A percentile compares a stretch with the other conserved stretches of the same genome.
These are phyloP conservation scores for Adelosebastes latens DNA, from an alignment of 2,797 vertebrate species.

Conservation along the genomic window DNA sequence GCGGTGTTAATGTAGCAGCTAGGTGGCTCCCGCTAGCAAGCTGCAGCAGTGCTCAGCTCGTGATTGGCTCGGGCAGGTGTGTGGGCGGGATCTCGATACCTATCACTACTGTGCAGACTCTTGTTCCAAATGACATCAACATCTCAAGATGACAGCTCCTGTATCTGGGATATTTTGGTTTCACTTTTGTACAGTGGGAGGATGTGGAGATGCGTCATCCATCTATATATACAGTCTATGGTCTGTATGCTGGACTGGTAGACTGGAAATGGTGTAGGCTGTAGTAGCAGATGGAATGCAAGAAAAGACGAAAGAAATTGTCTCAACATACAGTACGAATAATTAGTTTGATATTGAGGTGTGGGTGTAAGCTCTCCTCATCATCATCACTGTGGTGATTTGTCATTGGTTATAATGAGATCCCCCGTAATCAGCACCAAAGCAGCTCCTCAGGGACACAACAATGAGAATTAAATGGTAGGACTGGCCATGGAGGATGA, in stretches of 20 bases:
- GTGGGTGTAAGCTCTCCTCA: conserved; percentile 6
- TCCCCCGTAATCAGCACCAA: conserved; percentile 41
- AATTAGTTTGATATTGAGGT: conserved; percentile 19
- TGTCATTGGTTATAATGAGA: conserved; percentile 52
- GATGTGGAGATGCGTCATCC: too few species aligned
- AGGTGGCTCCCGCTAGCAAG: too few species aligned
- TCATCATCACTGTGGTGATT: conserved; percentile 22
- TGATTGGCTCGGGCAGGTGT: too few species aligned
- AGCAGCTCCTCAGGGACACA: conserved; percentile 41
- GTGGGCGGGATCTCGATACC: too few species aligned
- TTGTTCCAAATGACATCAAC: too few species aligned
- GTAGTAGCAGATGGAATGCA: not conserved
- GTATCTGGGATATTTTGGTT: too few species aligned
- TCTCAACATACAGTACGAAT: not conserved
- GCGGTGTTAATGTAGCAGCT: too few species aligned
- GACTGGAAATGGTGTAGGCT: not conserved
- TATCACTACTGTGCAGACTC: too few species aligned
- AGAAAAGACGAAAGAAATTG: not conserved
- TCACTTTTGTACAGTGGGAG: too few species aligned
- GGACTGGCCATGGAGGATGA: conserved; percentile 25
- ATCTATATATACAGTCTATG: too few species aligned
- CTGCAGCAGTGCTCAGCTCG: too few species aligned
- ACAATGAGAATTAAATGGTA: conserved; percentile 47
- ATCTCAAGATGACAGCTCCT: too few species aligned
- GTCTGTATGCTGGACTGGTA: not conserved